Evolutionary conservation across 2,888 invertebrate genomes (phyloP), one percentile per base, ranked within the genome.

Genomic region (Eupithecia subumbrata): DNA sequence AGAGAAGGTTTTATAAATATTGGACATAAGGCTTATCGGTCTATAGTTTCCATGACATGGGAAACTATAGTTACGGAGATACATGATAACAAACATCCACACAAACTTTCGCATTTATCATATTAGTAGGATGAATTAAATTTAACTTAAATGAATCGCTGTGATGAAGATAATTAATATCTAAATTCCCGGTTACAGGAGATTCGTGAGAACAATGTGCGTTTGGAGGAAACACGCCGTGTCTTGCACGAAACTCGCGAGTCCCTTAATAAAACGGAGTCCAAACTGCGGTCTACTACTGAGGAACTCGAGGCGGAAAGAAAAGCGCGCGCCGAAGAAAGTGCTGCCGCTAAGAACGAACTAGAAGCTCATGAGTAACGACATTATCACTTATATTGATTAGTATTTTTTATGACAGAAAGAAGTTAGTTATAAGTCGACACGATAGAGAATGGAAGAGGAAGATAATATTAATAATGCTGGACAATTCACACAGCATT

Each of bases 261-360:
- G 5, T 66, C 63, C n/a, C 43, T 18, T 9, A 52, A 67, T 1
- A 67, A 52, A 48, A 34, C 52, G 2, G 64, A 30, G 18, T 14
- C 34, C 34, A 18, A 64, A 3, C 34, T 64, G 64, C 30, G 18
- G 34, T 30, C 64, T 8, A 64, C 64, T 16, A 64, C 9, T 25
- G 64, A 64, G 56, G 84, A 85, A 0, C 83, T 87, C 48, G 86
- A 85, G 43, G 83, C 76, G 30, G 73, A 76, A 22, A 81, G 87
- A 18, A 22, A 82, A 30, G 70, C 37, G 63, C 60, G 56, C 12
- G 75, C 69, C n/a, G 7, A 18, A 7, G 71, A 69, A 1, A 48
- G 25, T 16, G 64, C 69, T 9, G 69, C 69, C 22, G 71, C 76
- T 11, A 34, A 45, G 64, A 25, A 43, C 22, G 43, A 43, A 43